Percentiles rank a stretch among this genome's conserved stretches.
Evolutionary conservation across 2,888 invertebrate species (phyloP).

Genomic region (Anthophora plumipes): DNA sequence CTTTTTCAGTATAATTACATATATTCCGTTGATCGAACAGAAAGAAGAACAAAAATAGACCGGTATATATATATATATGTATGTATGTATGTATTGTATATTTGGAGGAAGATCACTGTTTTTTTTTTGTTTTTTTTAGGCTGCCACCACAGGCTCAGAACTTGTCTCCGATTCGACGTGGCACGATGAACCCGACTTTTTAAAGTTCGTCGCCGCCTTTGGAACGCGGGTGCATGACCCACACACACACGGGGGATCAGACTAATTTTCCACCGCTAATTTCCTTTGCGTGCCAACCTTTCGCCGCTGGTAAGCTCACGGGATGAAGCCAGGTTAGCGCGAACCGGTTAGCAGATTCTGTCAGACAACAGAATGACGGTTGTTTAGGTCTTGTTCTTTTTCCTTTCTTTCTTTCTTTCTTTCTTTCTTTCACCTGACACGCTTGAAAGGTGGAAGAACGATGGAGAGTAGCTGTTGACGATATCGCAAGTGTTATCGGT

Average conservation of each 20-base stretch:
- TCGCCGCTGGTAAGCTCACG: neutral
- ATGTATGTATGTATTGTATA: conserved; percentile 54
- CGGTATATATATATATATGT: conserved; percentile 37
- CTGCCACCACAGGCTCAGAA: conserved; percentile 68
- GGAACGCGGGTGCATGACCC: conserved; percentile 61
- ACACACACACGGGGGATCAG: conserved; percentile 41
- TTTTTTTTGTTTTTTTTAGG: too few relatives aligned
- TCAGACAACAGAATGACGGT: conserved; percentile 9
- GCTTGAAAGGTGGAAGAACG: neutral
- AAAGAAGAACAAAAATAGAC: conserved; percentile 68
- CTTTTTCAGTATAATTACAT: conserved; percentile 22
- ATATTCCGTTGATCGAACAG: neutral
- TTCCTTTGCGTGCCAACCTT: conserved; percentile 30
- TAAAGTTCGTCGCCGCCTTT: conserved; percentile 57
- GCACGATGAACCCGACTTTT: conserved; percentile 55
- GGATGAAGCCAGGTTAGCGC: conserved; percentile 40
- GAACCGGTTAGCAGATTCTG: conserved; percentile 38
- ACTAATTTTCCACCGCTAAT: conserved; percentile 33
- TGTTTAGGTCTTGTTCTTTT: neutral
- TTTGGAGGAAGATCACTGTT: conserved; percentile 68
- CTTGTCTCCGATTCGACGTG: conserved; percentile 53
- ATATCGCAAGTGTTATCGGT: neutral
- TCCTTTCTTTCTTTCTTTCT: too few relatives aligned
- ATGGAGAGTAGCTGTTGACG: neutral
- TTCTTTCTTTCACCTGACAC: too few relatives aligned